Conservation (phyloP, 2,113 vertebrate species). For the Carettochelys insculpta region DNA sequence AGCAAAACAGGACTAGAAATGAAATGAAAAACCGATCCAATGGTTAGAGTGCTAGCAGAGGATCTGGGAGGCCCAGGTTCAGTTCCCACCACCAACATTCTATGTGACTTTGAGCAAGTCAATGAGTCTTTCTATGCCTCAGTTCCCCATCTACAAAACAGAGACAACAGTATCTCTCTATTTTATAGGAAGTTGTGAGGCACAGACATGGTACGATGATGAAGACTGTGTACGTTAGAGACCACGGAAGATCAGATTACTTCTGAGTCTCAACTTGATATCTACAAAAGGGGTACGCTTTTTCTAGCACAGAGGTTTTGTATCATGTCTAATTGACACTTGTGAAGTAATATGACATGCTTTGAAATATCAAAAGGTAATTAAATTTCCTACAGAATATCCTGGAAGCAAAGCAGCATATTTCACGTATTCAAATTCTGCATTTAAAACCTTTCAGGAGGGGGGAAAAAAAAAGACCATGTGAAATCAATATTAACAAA, state of each 20-base stretch:
- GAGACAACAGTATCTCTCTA: background rate
- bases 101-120: background rate
- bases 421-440: background rate
- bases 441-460: background rate
- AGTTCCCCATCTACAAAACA: background rate
- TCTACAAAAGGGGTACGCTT: background rate
- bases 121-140: background rate
- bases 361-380: background rate
- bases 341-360: background rate
- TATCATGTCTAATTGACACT: background rate
- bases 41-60: no score
- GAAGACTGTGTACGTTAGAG: background rate
- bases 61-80: no score
- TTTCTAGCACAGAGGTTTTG: background rate
- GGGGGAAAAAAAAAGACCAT: background rate
- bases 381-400: background rate
- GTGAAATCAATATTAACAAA: background rate
- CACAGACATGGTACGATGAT: background rate
- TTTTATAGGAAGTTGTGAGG: background rate
- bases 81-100: background rate
- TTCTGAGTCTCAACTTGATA: background rate
- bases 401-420: background rate
- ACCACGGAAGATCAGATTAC: background rate
- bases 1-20: background rate
- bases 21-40: background rate